A percentile compares a stretch with the other conserved stretches of the same genome.
Conservation (phyloP, 2,888 invertebrate genomes). For the Chelonus formosanus region DNA sequence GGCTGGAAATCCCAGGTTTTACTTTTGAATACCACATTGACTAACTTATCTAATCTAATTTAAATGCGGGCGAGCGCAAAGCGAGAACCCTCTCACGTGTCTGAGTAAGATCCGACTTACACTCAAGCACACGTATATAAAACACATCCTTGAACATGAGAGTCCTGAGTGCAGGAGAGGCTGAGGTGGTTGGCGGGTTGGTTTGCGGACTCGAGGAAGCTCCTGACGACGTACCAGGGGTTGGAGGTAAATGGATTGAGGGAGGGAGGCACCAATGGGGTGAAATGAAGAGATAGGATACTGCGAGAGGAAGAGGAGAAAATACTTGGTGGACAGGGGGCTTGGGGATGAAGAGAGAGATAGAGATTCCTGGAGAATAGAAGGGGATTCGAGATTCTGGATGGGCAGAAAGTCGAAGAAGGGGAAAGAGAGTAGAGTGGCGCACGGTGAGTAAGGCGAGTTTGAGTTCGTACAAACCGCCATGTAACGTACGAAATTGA, state of each 20-base stretch:
- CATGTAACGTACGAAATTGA: constrained; percentile 63
- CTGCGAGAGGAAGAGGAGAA: constrained; percentile 24
- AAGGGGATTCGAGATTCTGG: constrained; percentile 24
- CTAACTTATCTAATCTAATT: constrained; percentile 65
- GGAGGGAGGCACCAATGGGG: constrained; percentile 39
- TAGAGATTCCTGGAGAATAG: constrained; percentile 22
- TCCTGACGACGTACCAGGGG: constrained; percentile 22
- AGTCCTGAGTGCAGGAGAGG: constrained; percentile 9
- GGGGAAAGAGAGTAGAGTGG: constrained; percentile 24
- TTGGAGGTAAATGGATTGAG: constrained; percentile 26
- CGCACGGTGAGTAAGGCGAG: constrained; percentile 41
- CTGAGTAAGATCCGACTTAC: constrained; percentile 16
- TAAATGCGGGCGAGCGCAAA: constrained; percentile 53
- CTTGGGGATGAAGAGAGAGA: constrained; percentile 23
- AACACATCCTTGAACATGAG: constrained; percentile 18
- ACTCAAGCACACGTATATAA: constrained; percentile 19
- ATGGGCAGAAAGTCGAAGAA: constrained; percentile 22
- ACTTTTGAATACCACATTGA: constrained; percentile 61
- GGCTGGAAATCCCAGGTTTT: constrained; percentile 56
- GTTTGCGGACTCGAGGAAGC: constrained; percentile 28
- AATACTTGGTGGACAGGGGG: constrained; percentile 16
- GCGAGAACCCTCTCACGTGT: constrained; percentile 12
- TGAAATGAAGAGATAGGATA: constrained; percentile 40
- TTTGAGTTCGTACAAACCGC: constrained; percentile 53
- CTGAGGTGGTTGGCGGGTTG: constrained; percentile 24